Evolutionary conservation across 2,888 invertebrate genomes (phyloP).

Genomic region (Lasioglossum pauxillum): DNA sequence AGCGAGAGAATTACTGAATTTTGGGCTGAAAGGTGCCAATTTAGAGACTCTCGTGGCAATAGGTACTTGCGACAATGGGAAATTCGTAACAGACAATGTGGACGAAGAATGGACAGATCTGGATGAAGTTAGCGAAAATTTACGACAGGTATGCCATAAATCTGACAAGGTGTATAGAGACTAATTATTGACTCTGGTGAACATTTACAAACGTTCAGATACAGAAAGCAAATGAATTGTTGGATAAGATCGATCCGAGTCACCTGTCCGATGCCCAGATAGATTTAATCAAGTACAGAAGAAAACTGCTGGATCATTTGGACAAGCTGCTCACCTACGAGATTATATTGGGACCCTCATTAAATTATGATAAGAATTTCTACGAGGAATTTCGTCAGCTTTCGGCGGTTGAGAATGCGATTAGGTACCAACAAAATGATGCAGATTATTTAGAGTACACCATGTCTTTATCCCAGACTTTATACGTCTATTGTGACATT

Average conservation of each 20-base stretch:
- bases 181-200: background rate
- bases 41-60: conserved; percentile 87
- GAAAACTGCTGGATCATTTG: conserved; percentile 89
- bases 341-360: conserved; percentile 84
- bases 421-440: conserved; percentile 78
- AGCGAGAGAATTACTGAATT: conserved; percentile 90
- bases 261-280: conserved; percentile 88
- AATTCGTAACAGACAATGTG: conserved; percentile 73
- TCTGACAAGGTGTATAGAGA: background rate
- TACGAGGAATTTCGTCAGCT: conserved; percentile 89
- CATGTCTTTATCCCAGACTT: background rate
- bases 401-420: conserved; percentile 88
- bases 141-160: conserved; percentile 66
- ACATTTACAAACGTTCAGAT: conserved; percentile 69
- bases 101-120: conserved; percentile 68
- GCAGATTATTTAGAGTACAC: conserved; percentile 20
- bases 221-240: conserved; percentile 79
- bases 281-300: conserved; percentile 88
- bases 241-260: conserved; percentile 83
- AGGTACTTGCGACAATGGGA: conserved; percentile 80
- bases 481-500: conserved; percentile 18
- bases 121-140: conserved; percentile 66
- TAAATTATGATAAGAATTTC: conserved; percentile 88
- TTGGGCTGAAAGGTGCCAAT: conserved; percentile 89
- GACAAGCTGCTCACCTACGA: conserved; percentile 90